Base-by-base conservation (phyloP, 1,140 invertebrate species). In the Halesus radiatus region DNA sequence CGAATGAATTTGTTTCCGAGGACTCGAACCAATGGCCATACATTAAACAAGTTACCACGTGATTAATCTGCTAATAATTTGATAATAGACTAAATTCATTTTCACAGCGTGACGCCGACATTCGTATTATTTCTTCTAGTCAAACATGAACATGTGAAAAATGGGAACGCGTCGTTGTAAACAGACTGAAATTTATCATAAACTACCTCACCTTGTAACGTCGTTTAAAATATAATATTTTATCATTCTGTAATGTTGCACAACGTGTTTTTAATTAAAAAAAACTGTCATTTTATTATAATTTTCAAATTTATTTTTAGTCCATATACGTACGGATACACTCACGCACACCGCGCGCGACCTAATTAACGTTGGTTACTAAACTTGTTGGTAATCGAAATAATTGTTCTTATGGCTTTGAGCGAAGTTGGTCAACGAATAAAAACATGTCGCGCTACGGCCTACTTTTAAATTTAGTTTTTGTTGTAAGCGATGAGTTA, bases 1-100 rank as follows among this genome's bases (percentile, higher is more conserved):
- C 22, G 62, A 29, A 32, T 29, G 62, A 26, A 66, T 66, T 70
- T 52, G 66, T 70, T 45, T 70, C 37, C 45, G 3, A 45, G 32
- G 37, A 70, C 45, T 70, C 37, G 37, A 70, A 70, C 50, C 66
- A 70, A 70, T 70, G 66, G 66, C 32, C 66, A 45, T 70, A 22
- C 37, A 70, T 70, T 26, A 74, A 74, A 74, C 72, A 23, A 22
- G 72, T 74, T 74, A 56, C 52, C 50, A 56, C 29, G 50, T 74
- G 72, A 74, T 74, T 56, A 74, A 74, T 74, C 52, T 32, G 54
- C 15, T 74, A 74, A 74, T 74, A 74, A 74, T 74, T 74, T 74
- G 72, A 74, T 74, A 58, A 74, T 74, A 58, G 72, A 74, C 52
- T 74, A 54, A 74, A 74, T 23, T 58, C 50, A 16, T 74, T 74